Conservation (phyloP, 2,113 vertebrate genomes). For the Trogon surrucura region DNA sequence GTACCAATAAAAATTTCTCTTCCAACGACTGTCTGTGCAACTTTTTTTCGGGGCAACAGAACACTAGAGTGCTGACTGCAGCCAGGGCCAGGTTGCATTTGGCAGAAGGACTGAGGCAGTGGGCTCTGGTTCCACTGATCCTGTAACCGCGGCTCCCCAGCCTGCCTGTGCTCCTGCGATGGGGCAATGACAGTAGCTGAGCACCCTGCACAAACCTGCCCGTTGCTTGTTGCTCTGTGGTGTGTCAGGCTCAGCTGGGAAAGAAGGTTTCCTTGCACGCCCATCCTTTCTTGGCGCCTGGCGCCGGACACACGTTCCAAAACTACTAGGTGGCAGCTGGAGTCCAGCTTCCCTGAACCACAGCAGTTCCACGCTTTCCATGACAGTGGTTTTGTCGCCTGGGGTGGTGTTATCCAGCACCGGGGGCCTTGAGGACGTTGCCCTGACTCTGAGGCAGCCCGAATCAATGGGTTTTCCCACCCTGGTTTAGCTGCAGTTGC, state of each 20-base stretch:
- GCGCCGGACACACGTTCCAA: background rate
- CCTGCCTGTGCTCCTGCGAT: background rate
- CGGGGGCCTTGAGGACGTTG: no score
- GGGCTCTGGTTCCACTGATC: background rate
- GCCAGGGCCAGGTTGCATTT: background rate
- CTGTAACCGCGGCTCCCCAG: background rate
- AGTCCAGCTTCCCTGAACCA: background rate
- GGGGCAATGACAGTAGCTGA: background rate
- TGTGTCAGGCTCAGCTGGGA: background rate
- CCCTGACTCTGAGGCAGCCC: no score
- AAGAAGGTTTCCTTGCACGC: background rate
- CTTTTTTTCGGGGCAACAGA: accelerated
- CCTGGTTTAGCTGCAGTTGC: no score
- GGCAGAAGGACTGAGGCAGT: background rate
- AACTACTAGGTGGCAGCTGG: no score
- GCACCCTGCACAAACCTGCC: no score
- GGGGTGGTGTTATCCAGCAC: background rate
- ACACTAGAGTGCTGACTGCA: background rate
- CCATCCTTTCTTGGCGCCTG: background rate
- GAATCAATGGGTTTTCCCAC: no score
- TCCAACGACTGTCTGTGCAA: no score
- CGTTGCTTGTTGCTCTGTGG: background rate
- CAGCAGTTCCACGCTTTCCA: background rate
- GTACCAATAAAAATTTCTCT: no score
- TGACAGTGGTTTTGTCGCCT: background rate